phyloP scores from a whole-genome alignment of 2,113 vertebrate genomes.

The zebrafish (Danio rerio) region GRCz12tu NC_133185.1:17829001-17829500 shows the following conservation, averaged over 20 bases:
- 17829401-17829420: no score
- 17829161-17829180: conserved; percentile 68
- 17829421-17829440: no score
- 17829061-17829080: conserved; percentile 4
- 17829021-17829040: background rate
- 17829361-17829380: no score
- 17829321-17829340: background rate
- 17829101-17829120: background rate
- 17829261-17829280: conserved; percentile 52
- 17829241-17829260: conserved; percentile 62
- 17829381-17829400: no score
- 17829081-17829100: background rate
- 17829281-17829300: conserved; percentile 36
- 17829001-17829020: no score
- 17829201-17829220: conserved; percentile 55
- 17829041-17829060: no score
- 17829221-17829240: conserved; percentile 66
- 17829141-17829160: conserved; percentile 78
- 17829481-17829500: no score
- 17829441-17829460: no score
- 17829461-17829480: no score
- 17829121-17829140: conserved; percentile 67
- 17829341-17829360: no score
- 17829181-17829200: conserved; percentile 64
- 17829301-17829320: background rate